phyloP scores from a whole-genome alignment of 1,140 invertebrate species.

The Trissolcus basalis region DNA sequence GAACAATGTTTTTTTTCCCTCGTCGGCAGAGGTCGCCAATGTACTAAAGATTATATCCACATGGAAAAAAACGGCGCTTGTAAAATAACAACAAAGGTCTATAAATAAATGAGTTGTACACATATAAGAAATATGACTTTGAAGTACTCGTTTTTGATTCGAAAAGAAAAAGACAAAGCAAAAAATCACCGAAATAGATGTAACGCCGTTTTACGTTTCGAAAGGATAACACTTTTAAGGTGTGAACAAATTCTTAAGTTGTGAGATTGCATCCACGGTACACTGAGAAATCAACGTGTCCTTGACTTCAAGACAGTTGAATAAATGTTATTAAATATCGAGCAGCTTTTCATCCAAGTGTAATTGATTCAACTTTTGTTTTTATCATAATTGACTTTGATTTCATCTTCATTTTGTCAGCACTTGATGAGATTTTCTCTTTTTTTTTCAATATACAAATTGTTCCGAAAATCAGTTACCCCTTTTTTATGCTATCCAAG shows the following conservation, averaged over 20 bases:
- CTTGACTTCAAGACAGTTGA: slow-evolving; percentile 18
- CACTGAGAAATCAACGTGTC: slow-evolving; percentile 39
- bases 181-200: too few relatives aligned
- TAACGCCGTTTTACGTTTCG: too few relatives aligned
- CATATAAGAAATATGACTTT: slow-evolving; percentile 40
- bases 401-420: slow-evolving; percentile 23
- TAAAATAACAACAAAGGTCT: slow-evolving; percentile 60
- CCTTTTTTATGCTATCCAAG: too few relatives aligned
- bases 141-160: slow-evolving; percentile 28
- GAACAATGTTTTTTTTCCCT: slow-evolving; percentile 20
- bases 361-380: slow-evolving; percentile 22
- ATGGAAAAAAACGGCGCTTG: slow-evolving; percentile 33
- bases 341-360: slow-evolving; percentile 27
- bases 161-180: too few relatives aligned
- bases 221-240: too few relatives aligned
- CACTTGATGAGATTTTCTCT: background rate
- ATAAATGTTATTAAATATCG: slow-evolving; percentile 42
- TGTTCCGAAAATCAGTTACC: background rate
- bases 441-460: background rate
- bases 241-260: slow-evolving; percentile 1
- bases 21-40: slow-evolving; percentile 23
- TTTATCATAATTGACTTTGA: slow-evolving; percentile 10
- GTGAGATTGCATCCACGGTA: slow-evolving; percentile 38
- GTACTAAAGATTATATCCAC: slow-evolving; percentile 25
- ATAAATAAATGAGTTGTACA: slow-evolving; percentile 59